Evolutionary conservation across 1,140 invertebrate species (phyloP).

Genomic region (Heliconius congener): DNA sequence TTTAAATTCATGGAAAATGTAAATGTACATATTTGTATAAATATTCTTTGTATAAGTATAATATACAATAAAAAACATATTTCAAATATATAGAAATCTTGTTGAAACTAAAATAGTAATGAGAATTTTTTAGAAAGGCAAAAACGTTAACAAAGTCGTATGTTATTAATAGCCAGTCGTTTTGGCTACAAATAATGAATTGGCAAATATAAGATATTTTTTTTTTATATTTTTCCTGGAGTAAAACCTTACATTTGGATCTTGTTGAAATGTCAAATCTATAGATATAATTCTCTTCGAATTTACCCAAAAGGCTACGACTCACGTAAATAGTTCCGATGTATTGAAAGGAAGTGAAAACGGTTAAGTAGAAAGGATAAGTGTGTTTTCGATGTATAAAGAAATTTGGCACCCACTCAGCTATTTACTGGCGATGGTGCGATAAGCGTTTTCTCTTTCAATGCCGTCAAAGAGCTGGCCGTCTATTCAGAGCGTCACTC

Average conservation of each 20-base stretch:
- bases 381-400: constrained; percentile 60
- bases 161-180: no score
- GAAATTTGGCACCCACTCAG: constrained; percentile 67
- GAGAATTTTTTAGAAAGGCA: no score
- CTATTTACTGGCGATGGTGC: constrained; percentile 75
- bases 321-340: constrained; percentile 31
- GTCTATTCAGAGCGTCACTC: constrained; percentile 62
- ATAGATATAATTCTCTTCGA: constrained; percentile 8
- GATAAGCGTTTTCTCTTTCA: constrained; percentile 78
- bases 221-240: not conserved
- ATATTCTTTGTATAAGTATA: no score
- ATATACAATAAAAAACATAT: no score
- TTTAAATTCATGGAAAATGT: no score
- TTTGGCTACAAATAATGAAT: no score
- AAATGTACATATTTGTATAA: no score
- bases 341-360: constrained; percentile 31
- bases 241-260: not conserved
- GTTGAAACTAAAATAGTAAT: no score
- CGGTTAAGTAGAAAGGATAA: constrained; percentile 71
- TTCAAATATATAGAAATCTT: no score
- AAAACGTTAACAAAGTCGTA: no score
- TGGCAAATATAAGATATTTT: not conserved
- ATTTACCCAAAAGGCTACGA: constrained; percentile 26
- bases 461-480: constrained; percentile 75
- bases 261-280: not conserved